Base-by-base conservation (phyloP, 2,113 vertebrate species). In the Setophaga coronata region DNA sequence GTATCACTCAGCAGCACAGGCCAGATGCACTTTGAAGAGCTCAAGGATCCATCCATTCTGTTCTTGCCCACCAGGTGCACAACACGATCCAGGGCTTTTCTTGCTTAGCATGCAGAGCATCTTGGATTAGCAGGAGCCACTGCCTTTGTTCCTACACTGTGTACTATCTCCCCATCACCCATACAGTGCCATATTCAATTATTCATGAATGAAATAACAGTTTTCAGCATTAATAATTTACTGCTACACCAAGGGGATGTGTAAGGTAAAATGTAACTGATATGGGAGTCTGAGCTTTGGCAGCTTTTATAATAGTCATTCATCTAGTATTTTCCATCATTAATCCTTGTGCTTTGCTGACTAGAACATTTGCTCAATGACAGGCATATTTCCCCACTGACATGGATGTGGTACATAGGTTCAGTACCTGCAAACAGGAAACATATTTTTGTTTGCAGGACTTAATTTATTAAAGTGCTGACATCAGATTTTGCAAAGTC, bases 211-310 rank as follows among this genome's bases (percentile, higher is more conserved):
- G 96, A 97, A 98, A 98, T 98, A 98, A 97, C 97, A 97, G 96
- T 98, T 96, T 98, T 97, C 97, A 97, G 83, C 96, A 96, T 99
- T 98, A 98, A 98, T 98, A 98, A 98, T 99, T 98, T 95, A 99
- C 95, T 92, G 70, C 95, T 97, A 98, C 96, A 97, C 95, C 92
- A 97, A 97, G 94, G 95, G 96, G 96, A 94, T 73, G 56, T 71
- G 89, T 96, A 92, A 97, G 96, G 95, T 82, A 98, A 97, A 97
- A 97, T 96, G 95, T 97, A 98, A 98, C 98, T 96, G 95, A 97
- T 87, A 90, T 40, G 92, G 93, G 96, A 97, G 96, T 80, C 71
- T 87, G 96, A 97, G 97, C 87, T 97, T 97, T 96, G 98, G 93
- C 96, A 94, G 57, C 64, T 96, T 98, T 98, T 98, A 97, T 97